Percentiles rank a stretch among this genome's conserved stretches.
Evolutionary conservation across 2,888 invertebrate species (phyloP).

Genomic region (Stenodera caucasica): DNA sequence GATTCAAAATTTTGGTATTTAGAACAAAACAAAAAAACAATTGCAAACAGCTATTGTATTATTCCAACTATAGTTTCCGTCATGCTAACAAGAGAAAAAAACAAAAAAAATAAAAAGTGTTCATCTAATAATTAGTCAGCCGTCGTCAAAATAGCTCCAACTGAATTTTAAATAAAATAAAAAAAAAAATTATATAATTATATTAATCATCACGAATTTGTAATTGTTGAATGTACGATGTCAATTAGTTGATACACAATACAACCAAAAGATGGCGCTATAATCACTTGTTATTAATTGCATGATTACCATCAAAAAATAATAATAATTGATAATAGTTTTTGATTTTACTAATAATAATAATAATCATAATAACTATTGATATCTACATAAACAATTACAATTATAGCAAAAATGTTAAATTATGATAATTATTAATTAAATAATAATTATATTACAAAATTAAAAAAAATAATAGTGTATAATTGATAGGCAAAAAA

Average conservation of each 20-base stretch:
- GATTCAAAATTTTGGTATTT: constrained; percentile 39
- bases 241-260: no score
- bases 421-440: constrained; percentile 38
- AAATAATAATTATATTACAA: constrained; percentile 52
- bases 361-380: background rate
- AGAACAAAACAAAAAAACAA: no score
- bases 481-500: constrained; percentile 50
- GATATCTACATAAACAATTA: constrained; percentile 37
- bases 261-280: no score
- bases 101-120: no score
- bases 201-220: constrained; percentile 46
- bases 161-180: constrained; percentile 9
- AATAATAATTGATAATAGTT: no score
- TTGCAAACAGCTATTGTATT: no score
- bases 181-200: constrained; percentile 7
- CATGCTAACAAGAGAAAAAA: no score
- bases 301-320: background rate
- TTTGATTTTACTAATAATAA: no score
- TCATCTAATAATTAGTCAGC: constrained; percentile 49
- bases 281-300: constrained; percentile 1
- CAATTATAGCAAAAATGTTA: constrained; percentile 49
- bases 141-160: constrained; percentile 46
- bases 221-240: constrained; percentile 6
- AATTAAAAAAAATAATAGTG: no score
- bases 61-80: constrained; percentile 40